A percentile compares a stretch with the other conserved stretches of the same genome.
Conservation (phyloP, 2,888 invertebrate genomes). For the Cerceris rybyensis region DNA sequence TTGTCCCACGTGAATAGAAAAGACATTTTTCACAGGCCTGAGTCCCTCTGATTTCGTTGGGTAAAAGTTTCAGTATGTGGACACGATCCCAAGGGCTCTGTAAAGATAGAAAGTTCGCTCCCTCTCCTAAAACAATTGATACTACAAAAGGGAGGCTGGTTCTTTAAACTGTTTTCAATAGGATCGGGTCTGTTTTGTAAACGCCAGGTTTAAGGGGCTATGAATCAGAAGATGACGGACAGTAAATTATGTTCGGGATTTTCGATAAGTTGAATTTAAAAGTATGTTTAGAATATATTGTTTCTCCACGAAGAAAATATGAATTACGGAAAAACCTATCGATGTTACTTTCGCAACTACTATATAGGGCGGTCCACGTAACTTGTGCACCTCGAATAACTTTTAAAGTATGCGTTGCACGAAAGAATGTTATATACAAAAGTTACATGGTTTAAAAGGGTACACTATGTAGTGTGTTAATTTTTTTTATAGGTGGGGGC, state of each 20-base stretch:
- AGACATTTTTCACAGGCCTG: constrained; percentile 21
- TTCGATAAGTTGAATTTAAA: not conserved
- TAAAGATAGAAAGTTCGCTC: constrained; percentile 51
- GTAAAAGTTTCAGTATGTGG: constrained; percentile 48
- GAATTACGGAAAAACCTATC: too few species aligned
- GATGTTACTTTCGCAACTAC: too few species aligned
- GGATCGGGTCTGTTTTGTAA: constrained; percentile 29
- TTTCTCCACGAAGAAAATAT: too few species aligned
- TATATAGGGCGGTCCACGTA: too few species aligned
- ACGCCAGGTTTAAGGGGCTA: not conserved
- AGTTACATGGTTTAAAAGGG: too few species aligned
- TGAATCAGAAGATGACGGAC: constrained; percentile 13
- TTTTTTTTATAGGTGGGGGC: too few species aligned
- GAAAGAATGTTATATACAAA: too few species aligned
- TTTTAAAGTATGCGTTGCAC: too few species aligned
- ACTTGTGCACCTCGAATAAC: too few species aligned
- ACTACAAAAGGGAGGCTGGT: constrained; percentile 44
- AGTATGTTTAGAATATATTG: too few species aligned
- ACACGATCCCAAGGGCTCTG: constrained; percentile 52
- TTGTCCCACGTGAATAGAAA: constrained; percentile 40
- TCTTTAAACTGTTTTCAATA: constrained; percentile 52
- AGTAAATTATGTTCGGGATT: not conserved
- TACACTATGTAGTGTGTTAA: too few species aligned
- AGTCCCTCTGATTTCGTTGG: constrained; percentile 31
- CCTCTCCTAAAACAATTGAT: constrained; percentile 61